These are phyloP conservation scores for Drosophila imparisetae DNA, from an alignment of 2,888 invertebrate species.

Conservation along the genomic window DNA sequence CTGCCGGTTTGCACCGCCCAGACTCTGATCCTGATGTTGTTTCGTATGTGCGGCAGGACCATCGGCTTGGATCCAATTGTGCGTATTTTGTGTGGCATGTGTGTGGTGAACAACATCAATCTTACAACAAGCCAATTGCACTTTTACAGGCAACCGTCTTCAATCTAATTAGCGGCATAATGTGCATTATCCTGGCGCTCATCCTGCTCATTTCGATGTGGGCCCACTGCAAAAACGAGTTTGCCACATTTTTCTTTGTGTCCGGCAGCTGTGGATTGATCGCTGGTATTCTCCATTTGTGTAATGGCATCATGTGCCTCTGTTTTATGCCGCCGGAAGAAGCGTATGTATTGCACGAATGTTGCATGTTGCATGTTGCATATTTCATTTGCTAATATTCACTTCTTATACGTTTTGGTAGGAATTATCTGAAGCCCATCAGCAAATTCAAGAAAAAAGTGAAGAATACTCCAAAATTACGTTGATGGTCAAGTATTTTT, in stretches of 20 bases:
- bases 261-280: slow-evolving; percentile 38
- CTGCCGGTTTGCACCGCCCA: slow-evolving; percentile 52
- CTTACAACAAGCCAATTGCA: not conserved
- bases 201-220: slow-evolving; percentile 44
- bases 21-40: slow-evolving; percentile 26
- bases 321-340: slow-evolving; percentile 54
- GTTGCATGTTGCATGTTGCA: not conserved
- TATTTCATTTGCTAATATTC: not conserved
- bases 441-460: not conserved
- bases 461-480: not conserved
- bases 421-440: slow-evolving; percentile 40
- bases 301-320: slow-evolving; percentile 58
- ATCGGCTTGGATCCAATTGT: slow-evolving; percentile 71
- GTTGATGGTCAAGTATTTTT: not conserved
- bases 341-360: slow-evolving; percentile 53
- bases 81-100: slow-evolving; percentile 22
- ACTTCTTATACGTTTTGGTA: slow-evolving; percentile 2
- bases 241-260: slow-evolving; percentile 34
- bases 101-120: not conserved
- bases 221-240: slow-evolving; percentile 56
- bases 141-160: slow-evolving; percentile 54
- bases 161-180: slow-evolving; percentile 52
- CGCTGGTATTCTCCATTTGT: slow-evolving; percentile 57
- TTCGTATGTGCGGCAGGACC: slow-evolving; percentile 49
- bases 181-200: slow-evolving; percentile 26